Conservation (phyloP, 2,888 invertebrate species). For the Latheticus oryzae region DNA sequence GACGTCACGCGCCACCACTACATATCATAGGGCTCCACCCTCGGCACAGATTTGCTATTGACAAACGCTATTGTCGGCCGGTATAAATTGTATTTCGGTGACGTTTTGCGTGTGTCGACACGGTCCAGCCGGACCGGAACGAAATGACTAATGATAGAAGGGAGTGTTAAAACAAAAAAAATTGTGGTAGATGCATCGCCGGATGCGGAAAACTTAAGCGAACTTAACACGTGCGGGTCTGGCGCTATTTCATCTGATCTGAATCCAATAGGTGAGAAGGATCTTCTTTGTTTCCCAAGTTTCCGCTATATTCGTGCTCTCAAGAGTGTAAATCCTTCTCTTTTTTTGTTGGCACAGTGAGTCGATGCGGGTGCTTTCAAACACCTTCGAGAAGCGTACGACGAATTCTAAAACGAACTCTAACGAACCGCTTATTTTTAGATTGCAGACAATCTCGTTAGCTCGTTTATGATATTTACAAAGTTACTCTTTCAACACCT, state of each 20-base stretch:
- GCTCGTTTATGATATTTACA: slow-evolving; percentile 42
- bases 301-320: slow-evolving; percentile 57
- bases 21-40: slow-evolving; percentile 58
- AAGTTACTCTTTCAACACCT: slow-evolving; percentile 18
- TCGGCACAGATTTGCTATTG: slow-evolving; percentile 61
- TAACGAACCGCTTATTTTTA: slow-evolving; percentile 61
- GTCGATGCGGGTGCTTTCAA: slow-evolving; percentile 58
- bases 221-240: slow-evolving; percentile 58
- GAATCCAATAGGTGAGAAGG: slow-evolving; percentile 56
- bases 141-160: slow-evolving; percentile 61
- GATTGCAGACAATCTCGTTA: slow-evolving; percentile 41
- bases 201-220: slow-evolving; percentile 55
- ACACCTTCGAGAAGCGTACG: slow-evolving; percentile 55
- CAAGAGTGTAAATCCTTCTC: slow-evolving; percentile 59
- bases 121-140: slow-evolving; percentile 61
- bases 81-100: slow-evolving; percentile 60
- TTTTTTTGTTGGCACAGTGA: slow-evolving; percentile 54
- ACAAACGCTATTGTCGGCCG: slow-evolving; percentile 62
- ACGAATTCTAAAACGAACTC: slow-evolving; percentile 58
- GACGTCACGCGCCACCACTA: slow-evolving; percentile 55
- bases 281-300: slow-evolving; percentile 59
- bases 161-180: too few species aligned
- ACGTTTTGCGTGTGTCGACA: slow-evolving; percentile 63
- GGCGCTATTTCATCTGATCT: slow-evolving; percentile 57
- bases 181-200: too few species aligned